Evolutionary conservation across 1,140 invertebrate species (phyloP).

Genomic region (Drosophila sproati): DNA sequence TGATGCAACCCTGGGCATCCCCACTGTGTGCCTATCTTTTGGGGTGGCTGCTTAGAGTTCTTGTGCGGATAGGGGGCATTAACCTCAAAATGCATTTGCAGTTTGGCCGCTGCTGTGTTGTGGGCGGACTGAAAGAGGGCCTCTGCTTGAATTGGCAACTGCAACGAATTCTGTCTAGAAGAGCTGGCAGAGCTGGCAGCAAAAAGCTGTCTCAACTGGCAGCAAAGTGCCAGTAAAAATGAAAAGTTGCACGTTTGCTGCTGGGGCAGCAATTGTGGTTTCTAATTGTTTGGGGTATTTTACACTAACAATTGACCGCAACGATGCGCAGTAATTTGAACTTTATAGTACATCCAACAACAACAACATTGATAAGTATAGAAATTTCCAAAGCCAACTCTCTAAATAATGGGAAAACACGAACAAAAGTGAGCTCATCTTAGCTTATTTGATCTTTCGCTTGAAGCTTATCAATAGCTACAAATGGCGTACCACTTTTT

Average conservation of each 20-base stretch:
- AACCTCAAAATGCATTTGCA: constrained; percentile 77
- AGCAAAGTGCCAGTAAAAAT: constrained; percentile 69
- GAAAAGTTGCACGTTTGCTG: constrained; percentile 67
- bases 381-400: neutral
- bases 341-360: constrained; percentile 34
- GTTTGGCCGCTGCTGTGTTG: constrained; percentile 29
- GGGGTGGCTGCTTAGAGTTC: constrained; percentile 6
- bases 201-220: constrained; percentile 6
- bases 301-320: constrained; percentile 78
- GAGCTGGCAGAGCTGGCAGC: neutral
- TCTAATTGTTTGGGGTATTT: constrained; percentile 81
- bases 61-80: constrained; percentile 66
- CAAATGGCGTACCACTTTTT: too few species aligned
- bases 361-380: constrained; percentile 33
- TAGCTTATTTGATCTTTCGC: neutral
- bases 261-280: constrained; percentile 71
- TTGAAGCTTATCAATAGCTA: neutral
- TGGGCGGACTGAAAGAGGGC: neutral
- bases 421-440: neutral
- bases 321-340: constrained; percentile 73
- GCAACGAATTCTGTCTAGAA: too few species aligned
- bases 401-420: neutral
- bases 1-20: neutral
- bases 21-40: neutral
- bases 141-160: neutral